Conservation (phyloP, 2,888 invertebrate species). For the Galeopsomyia nigrocyanea region DNA sequence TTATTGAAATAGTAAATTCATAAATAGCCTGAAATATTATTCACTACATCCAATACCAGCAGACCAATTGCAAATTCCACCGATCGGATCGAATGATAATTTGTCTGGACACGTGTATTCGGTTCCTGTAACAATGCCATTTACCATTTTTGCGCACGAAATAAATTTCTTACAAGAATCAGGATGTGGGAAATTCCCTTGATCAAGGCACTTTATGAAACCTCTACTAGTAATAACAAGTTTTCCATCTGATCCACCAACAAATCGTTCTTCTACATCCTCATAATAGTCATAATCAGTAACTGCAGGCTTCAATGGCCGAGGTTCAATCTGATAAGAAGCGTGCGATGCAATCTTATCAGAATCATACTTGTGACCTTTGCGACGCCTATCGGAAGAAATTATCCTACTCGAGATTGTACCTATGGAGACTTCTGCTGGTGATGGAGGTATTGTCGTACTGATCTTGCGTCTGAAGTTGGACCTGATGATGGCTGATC, state of each 20-base stretch:
- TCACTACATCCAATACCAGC: slow-evolving; percentile 85
- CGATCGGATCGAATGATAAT: slow-evolving; percentile 89
- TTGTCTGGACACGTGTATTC: slow-evolving; percentile 91
- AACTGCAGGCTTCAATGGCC: slow-evolving; percentile 51
- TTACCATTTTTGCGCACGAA: slow-evolving; percentile 88
- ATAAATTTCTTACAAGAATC: slow-evolving; percentile 92
- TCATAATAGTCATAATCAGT: slow-evolving; percentile 82
- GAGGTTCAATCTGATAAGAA: slow-evolving; percentile 32
- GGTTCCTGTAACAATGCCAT: slow-evolving; percentile 84
- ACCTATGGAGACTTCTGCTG: slow-evolving; percentile 15
- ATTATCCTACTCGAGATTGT: slow-evolving; percentile 54
- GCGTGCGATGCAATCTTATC: slow-evolving; percentile 42
- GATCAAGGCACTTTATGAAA: slow-evolving; percentile 86
- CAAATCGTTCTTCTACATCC: slow-evolving; percentile 73
- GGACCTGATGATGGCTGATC: slow-evolving; percentile 56
- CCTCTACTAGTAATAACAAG: slow-evolving; percentile 73
- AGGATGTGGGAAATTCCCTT: slow-evolving; percentile 93
- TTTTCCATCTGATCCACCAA: slow-evolving; percentile 73
- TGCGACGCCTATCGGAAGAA: slow-evolving; percentile 52
- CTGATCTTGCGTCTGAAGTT: slow-evolving; percentile 64
- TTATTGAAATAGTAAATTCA: neutral
- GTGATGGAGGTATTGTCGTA: slow-evolving; percentile 62
- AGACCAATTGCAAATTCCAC: slow-evolving; percentile 93
- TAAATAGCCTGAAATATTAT: slow-evolving; percentile 37
- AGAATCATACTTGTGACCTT: slow-evolving; percentile 50